Base-by-base conservation (phyloP, 2,797 vertebrate species). In the Gobionotothen gibberifrons region DNA sequence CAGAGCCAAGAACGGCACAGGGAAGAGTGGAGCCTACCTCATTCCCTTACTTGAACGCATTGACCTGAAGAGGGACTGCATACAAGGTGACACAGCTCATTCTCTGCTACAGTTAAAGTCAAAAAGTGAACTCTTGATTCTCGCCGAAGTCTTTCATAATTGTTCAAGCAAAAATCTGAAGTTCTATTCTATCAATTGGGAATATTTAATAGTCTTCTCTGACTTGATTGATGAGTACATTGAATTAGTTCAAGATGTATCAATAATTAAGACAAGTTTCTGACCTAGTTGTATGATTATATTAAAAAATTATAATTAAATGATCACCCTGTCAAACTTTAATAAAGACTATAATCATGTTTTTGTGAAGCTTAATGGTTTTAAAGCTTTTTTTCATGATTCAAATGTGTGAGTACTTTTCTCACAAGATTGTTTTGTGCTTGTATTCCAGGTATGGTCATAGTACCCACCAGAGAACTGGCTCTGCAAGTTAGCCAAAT, bases 31-130 rank as follows among this genome's bases (percentile, higher is more conserved):
- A 94, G 98, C 98, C 97, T 99, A 99, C 98, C 98, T 99, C 97
- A 99, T 99, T 96, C 98, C 98, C 95, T 97, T 99, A 97, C 97
- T 99, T 97, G 98, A 99, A 97, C 96, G 98, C 85, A 98, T 99
- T 89, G 98, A 99, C 96, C 96, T 99, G 94, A 99, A 99, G 96
- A 98, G 94, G 94, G 97, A 98, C 94, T 97, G 95, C 93, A 98
- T 99, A 96, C 98, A 99, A 97, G 98, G 98, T 99, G 79, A 93
- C 93, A 40, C 22, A 21, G 2, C 9, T 46, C 2, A 13, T 42
- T 55, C 52, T 26, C n/a, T 48, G 12, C 1, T 2, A 19, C 3
- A 14, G 4, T 42, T 21, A 51, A 51, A 42, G 17, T 19, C 39
- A 29, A 3, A 29, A 42, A 26, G 22, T 21, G 32, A 9, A 55